Evolutionary conservation across 35 echinoderm and acorn worm genomes (phyloP).

Genomic region (Ptychodera flava): DNA sequence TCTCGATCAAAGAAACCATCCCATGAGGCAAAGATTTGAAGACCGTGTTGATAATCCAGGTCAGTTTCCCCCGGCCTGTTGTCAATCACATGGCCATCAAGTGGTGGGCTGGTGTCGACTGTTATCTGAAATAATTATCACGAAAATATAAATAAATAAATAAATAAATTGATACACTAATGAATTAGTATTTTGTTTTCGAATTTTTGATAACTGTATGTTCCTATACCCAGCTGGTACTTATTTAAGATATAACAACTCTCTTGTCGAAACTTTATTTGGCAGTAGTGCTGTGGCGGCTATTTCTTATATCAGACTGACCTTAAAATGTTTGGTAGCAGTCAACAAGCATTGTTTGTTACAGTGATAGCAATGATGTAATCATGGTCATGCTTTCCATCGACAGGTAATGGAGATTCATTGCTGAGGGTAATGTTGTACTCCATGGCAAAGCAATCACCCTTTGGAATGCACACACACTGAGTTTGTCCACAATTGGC

Average conservation of each 20-base stretch:
- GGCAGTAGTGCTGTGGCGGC: no score
- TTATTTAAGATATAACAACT: no score
- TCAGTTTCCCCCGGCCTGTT: slow-evolving; percentile 18
- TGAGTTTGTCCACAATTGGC: background rate
- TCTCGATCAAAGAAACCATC: slow-evolving; percentile 39
- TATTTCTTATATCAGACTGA: no score
- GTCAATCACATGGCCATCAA: slow-evolving; percentile 27
- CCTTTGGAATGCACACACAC: slow-evolving; percentile 35
- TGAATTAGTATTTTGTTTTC: no score
- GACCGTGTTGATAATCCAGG: slow-evolving; percentile 25
- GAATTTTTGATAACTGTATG: no score
- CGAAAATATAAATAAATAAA: no score
- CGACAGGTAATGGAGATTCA: no score
- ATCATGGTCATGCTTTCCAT: slow-evolving; percentile 33
- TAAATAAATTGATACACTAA: no score
- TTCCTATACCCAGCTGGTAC: no score
- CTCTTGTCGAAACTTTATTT: no score
- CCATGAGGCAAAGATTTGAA: slow-evolving; percentile 10
- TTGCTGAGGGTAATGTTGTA: no score
- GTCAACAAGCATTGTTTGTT: slow-evolving; percentile 23
- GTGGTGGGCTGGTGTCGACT: slow-evolving; percentile 21
- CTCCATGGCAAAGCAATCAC: slow-evolving; percentile 25
- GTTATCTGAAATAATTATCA: no score
- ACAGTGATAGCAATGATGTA: slow-evolving; percentile 19
- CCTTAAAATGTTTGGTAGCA: slow-evolving; percentile 19